These are phyloP conservation scores for Drosophila nigritarsus DNA, from an alignment of 2,888 invertebrate species.

Conservation along the genomic window DNA sequence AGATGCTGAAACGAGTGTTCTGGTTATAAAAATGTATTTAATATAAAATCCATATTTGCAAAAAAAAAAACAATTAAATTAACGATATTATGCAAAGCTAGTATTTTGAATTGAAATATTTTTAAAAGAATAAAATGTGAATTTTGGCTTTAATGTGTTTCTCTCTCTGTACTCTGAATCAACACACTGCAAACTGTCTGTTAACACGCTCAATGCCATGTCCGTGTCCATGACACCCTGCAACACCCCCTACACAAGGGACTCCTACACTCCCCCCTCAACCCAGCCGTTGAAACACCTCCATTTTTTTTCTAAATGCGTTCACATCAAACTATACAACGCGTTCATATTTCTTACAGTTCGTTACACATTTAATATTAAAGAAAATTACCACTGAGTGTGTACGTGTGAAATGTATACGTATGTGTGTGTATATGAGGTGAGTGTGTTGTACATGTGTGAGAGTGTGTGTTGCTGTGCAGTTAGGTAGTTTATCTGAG, in stretches of 20 bases:
- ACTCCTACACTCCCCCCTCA: not conserved
- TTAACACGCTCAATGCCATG: conserved; percentile 60
- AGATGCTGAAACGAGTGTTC: not conserved
- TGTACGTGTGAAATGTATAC: conserved; percentile 14
- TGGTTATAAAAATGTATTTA: not conserved
- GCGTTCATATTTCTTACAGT: conserved; percentile 79
- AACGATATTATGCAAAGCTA: not conserved
- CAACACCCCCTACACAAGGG: not conserved
- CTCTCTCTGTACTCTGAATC: conserved; percentile 36
- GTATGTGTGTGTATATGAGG: conserved; percentile 11
- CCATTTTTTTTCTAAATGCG: conserved; percentile 54
- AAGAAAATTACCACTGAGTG: conserved; percentile 72
- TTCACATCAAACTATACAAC: conserved; percentile 75
- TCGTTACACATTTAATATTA: conserved; percentile 80
- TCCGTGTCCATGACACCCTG: conserved; percentile 30
- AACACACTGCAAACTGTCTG: conserved; percentile 33
- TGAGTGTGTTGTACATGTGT: conserved; percentile 1
- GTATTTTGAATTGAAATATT: rapidly evolving
- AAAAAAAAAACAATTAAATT: not conserved
- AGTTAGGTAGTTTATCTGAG: conserved; percentile 66
- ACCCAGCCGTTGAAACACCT: not conserved
- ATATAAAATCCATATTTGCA: not conserved
- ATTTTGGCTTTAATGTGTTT: not conserved
- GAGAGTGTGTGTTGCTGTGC: conserved; percentile 17
- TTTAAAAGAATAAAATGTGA: not conserved